Evolutionary conservation across 2,113 vertebrate genomes (phyloP).

Genomic region (Phainopepla nitens): DNA sequence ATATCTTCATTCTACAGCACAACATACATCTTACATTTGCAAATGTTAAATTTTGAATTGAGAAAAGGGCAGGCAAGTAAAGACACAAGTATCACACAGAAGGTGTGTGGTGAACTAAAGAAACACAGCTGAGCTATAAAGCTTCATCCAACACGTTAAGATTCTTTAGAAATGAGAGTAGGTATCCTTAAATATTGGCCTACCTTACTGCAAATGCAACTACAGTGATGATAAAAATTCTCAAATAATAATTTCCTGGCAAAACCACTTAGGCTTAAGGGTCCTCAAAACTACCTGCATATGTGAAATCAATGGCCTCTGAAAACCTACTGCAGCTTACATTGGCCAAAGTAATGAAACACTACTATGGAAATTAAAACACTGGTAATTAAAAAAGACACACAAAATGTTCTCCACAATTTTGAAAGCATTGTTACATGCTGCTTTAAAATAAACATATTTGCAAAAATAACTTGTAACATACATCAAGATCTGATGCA

Average conservation of each 20-base stretch:
- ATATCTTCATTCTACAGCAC: not conserved
- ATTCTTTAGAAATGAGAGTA: not conserved
- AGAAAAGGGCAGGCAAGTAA: not conserved
- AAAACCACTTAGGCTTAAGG: not conserved
- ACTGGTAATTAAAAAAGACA: not conserved
- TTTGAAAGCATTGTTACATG: not conserved
- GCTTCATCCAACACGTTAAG: not conserved
- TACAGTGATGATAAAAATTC: not conserved
- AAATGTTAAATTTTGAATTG: not conserved
- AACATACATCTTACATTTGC: not conserved
- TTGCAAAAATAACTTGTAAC: not conserved
- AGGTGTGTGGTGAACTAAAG: not conserved
- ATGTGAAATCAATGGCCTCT: not conserved
- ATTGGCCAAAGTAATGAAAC: not conserved
- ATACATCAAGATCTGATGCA: not conserved
- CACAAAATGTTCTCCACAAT: not conserved
- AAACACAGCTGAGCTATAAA: not conserved
- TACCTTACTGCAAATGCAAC: not conserved
- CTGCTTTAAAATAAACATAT: not conserved
- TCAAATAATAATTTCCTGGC: slow-evolving; percentile 13
- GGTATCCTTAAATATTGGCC: not conserved
- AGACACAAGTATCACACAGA: not conserved
- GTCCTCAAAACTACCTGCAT: not conserved
- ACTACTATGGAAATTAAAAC: not conserved
- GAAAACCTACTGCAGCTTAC: not conserved